Base-by-base conservation (phyloP, 2,113 vertebrate genomes). In the Podarcis raffonei region DNA sequence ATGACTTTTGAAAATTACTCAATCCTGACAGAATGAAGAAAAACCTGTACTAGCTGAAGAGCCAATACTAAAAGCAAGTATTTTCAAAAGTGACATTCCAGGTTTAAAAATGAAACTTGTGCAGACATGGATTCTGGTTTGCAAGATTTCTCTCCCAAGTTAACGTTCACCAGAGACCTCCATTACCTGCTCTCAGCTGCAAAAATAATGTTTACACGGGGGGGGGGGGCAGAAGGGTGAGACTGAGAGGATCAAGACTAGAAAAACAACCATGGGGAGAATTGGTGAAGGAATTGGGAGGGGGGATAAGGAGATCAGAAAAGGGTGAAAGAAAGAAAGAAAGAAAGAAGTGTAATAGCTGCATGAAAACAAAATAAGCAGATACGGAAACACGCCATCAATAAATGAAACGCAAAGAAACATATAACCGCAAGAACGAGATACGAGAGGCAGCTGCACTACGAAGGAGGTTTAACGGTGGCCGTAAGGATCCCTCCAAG, bases 371-470 rank as follows among this genome's bases (percentile, higher is more conserved):
- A 37, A 32, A 12, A 32, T 1, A 66, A 22, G 42, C 9, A 22
- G 2, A 20, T n/a, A 65, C 3, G 2, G 27, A 65, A 37, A 86
- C 23, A 8, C 5, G 8, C 3, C 8, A 71, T n/a, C 3, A 71
- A 69, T n/a, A 57, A 57, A 1, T n/a, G 42, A 15, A 3, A 32
- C 37, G 90, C 4, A 16, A 15, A 87, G 37, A 6, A n/a, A 27
- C 57, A 30, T 27, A 42, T 42, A 66, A 39, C 15, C 16, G 2
- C 27, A 32, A 59, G 68, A 57, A 84, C 32, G 57, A 57, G 20
- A 37, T 57, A 35, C 42, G 57, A 81, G 12, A 92, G 92, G 92
- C 62, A 91, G 92, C 12, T 27, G 42, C 30, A 53, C 35, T 12
- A 87, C 57, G 85, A 62, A 0, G 1, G 15, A 87, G 1, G 7